These are phyloP conservation scores for Furnarius figulus DNA, from an alignment of 2,113 vertebrate genomes.

Conservation along the genomic window DNA sequence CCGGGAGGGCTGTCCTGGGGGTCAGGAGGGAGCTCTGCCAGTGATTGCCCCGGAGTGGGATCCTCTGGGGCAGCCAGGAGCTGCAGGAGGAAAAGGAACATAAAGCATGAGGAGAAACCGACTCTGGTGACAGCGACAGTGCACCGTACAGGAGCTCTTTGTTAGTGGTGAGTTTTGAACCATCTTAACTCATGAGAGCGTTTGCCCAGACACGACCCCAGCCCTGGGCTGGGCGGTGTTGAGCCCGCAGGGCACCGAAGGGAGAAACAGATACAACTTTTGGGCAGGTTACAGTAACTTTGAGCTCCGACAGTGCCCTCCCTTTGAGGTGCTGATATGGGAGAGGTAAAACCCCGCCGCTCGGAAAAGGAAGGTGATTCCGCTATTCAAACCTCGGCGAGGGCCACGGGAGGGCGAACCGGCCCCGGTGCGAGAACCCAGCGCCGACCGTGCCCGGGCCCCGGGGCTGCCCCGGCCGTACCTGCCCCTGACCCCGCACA, in stretches of 20 bases:
- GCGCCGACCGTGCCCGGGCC: not conserved
- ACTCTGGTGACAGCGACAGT: rapidly evolving
- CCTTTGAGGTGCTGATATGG: rapidly evolving
- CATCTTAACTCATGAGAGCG: too few relatives aligned
- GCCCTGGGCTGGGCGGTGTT: rapidly evolving
- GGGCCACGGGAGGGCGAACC: rapidly evolving
- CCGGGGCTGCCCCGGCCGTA: too few relatives aligned
- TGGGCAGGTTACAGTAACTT: rapidly evolving
- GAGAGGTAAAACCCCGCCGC: not conserved
- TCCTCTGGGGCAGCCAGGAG: constrained; percentile 44
- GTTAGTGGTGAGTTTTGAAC: not conserved
- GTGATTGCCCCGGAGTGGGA: constrained; percentile 62
- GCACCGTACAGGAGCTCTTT: not conserved
- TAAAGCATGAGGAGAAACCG: not conserved
- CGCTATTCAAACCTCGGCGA: rapidly evolving
- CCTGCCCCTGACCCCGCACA: too few relatives aligned
- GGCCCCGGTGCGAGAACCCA: not conserved
- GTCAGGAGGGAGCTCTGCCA: constrained; percentile 81
- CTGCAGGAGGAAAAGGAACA: constrained; percentile 47
- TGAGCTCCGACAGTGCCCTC: rapidly evolving
- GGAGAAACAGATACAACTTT: rapidly evolving
- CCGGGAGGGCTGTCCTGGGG: constrained; percentile 77
- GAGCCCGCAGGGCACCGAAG: rapidly evolving
- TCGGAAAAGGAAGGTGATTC: rapidly evolving
- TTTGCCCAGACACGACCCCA: too few relatives aligned